Evolutionary conservation across 2,113 vertebrate species (phyloP).

Genomic region (Alosa alosa): DNA sequence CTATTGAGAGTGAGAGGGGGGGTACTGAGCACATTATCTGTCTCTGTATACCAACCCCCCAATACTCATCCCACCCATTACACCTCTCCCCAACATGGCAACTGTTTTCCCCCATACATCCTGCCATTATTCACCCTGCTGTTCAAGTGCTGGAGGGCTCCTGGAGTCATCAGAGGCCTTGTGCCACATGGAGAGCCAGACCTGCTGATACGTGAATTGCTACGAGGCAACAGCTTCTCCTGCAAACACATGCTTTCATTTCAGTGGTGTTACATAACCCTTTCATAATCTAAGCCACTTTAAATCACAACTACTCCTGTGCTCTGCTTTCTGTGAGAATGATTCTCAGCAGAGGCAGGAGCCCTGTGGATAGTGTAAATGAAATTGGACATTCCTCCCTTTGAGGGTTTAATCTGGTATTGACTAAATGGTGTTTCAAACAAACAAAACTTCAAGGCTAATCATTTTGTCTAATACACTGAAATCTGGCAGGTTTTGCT

Average conservation of each 20-base stretch:
- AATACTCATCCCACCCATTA: background rate
- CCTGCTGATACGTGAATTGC: background rate
- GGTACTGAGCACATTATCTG: constrained; percentile 21
- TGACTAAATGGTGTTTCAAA: background rate
- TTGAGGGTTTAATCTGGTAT: background rate
- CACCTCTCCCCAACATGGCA: background rate
- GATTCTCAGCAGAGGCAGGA: background rate
- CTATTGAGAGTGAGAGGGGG: background rate
- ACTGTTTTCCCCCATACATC: background rate
- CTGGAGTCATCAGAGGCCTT: background rate
- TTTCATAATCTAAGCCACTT: background rate
- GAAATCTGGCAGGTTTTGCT: background rate
- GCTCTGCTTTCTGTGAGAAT: background rate
- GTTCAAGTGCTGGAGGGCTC: background rate
- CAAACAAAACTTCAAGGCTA: background rate
- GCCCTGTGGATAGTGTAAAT: background rate
- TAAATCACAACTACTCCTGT: background rate
- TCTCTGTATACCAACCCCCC: constrained; percentile 3
- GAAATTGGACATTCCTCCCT: background rate
- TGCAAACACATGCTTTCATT: constrained; percentile 19
- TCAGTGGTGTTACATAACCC: constrained; percentile 33
- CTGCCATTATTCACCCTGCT: background rate
- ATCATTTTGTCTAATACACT: background rate
- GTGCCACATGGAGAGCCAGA: background rate
- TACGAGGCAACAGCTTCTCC: background rate